Evolutionary conservation across 2,113 vertebrate genomes (phyloP).

Genomic region (Upupa epops): DNA sequence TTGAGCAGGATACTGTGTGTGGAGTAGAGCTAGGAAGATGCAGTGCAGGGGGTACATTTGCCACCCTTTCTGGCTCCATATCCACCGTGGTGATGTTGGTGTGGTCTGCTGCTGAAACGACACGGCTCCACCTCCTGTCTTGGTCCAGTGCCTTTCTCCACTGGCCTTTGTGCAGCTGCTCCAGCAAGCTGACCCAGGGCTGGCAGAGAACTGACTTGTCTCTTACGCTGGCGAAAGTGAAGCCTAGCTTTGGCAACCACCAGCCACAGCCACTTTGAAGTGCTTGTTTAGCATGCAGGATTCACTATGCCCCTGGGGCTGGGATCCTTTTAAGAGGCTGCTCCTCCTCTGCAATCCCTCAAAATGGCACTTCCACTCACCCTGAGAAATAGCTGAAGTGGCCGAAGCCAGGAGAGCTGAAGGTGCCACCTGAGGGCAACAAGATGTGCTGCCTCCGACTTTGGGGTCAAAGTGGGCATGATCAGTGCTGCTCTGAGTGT

Average conservation of each 20-base stretch:
- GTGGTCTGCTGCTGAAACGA: background rate
- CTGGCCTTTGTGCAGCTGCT: accelerated
- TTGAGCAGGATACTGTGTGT: accelerated
- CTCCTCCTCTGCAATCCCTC: background rate
- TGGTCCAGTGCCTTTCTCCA: background rate
- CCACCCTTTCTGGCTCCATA: background rate
- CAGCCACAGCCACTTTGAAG: background rate
- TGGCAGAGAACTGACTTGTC: background rate
- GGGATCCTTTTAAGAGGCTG: background rate
- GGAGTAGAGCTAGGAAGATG: background rate
- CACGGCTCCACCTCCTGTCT: background rate
- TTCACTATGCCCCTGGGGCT: background rate
- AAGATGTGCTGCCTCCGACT: accelerated
- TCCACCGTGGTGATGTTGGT: accelerated
- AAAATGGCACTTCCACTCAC: background rate
- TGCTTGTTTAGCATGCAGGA: accelerated
- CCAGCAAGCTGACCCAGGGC: background rate
- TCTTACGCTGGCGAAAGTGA: background rate
- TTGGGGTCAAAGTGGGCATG: background rate
- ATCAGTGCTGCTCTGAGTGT: background rate
- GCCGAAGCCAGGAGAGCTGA: background rate
- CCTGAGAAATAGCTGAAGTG: background rate
- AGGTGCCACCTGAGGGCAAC: background rate
- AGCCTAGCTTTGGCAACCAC: background rate
- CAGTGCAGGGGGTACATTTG: background rate